Conservation (phyloP, 1,140 invertebrate genomes). For the Ruditapes philippinarum region DNA sequence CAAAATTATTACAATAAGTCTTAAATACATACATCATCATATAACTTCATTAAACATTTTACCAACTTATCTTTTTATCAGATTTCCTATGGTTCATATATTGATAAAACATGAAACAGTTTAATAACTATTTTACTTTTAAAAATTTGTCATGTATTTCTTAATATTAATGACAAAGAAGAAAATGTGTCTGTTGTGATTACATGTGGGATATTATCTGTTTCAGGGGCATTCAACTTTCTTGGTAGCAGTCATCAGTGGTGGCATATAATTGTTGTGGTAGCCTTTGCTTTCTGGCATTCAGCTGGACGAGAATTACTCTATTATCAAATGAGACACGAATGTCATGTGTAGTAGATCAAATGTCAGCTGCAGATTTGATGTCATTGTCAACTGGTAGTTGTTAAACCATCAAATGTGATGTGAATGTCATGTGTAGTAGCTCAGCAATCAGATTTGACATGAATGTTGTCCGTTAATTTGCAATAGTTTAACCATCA, state of each 20-base stretch:
- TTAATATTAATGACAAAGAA: too few relatives aligned
- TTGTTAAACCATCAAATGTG: not conserved
- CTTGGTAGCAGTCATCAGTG: constrained; percentile 97
- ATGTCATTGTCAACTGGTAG: not conserved
- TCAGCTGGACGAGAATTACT: constrained; percentile 91
- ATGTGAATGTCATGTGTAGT: not conserved
- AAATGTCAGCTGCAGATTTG: not conserved
- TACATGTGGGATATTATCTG: constrained; percentile 49
- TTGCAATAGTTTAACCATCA: too few relatives aligned
- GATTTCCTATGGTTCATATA: too few relatives aligned
- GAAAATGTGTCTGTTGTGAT: not conserved
- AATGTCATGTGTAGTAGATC: constrained; percentile 32
- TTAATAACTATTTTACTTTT: too few relatives aligned
- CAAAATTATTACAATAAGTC: too few relatives aligned
- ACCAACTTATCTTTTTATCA: too few relatives aligned
- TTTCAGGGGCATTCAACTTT: constrained; percentile 93
- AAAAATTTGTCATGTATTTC: too few relatives aligned
- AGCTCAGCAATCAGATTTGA: constrained; percentile 68
- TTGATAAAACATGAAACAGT: too few relatives aligned
- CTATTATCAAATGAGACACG: constrained; percentile 57
- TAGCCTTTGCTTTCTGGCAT: constrained; percentile 97
- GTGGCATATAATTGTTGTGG: constrained; percentile 96
- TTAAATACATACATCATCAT: too few relatives aligned
- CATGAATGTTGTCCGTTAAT: constrained; percentile 39
- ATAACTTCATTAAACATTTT: too few relatives aligned